A percentile compares a stretch with the other conserved stretches of the same genome.
These are phyloP conservation scores for Archegozetes longisetosus DNA, from an alignment of 1,140 invertebrate genomes.

Conservation along the genomic window DNA sequence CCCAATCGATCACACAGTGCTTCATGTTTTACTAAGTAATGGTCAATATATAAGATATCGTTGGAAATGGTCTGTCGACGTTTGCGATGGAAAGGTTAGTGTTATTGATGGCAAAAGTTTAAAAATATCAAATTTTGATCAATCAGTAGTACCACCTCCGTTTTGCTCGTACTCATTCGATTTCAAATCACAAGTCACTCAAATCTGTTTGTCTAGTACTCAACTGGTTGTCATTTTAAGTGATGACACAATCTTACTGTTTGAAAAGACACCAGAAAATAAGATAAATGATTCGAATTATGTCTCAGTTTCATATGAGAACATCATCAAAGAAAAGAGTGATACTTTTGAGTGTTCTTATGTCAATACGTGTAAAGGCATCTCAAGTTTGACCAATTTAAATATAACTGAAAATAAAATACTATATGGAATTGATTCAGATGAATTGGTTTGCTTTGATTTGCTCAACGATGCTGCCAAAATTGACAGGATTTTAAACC, in stretches of 20 bases:
- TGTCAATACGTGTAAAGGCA: neutral
- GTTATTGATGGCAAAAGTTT: constrained; percentile 60
- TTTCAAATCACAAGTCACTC: constrained; percentile 38
- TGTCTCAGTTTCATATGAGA: neutral
- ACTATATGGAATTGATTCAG: neutral
- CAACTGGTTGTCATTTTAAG: neutral
- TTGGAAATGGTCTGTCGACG: constrained; percentile 42
- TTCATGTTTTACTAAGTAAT: constrained; percentile 40
- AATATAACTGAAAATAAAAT: neutral
- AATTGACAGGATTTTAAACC: neutral
- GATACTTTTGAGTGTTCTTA: neutral
- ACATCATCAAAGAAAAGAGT: neutral
- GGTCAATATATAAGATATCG: constrained; percentile 40
- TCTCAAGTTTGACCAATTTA: neutral
- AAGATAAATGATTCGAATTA: neutral
- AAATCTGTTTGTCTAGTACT: constrained; percentile 25
- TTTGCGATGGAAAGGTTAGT: constrained; percentile 41
- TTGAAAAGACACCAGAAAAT: neutral
- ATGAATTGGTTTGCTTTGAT: neutral
- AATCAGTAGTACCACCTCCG: constrained; percentile 60
- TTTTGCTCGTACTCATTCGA: constrained; percentile 48
- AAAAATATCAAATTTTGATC: constrained; percentile 51
- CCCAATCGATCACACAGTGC: constrained; percentile 35
- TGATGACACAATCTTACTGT: neutral
- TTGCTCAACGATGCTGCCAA: neutral